phyloP scores from a whole-genome alignment of 2,888 invertebrate species.

The Andrena camellia region DNA sequence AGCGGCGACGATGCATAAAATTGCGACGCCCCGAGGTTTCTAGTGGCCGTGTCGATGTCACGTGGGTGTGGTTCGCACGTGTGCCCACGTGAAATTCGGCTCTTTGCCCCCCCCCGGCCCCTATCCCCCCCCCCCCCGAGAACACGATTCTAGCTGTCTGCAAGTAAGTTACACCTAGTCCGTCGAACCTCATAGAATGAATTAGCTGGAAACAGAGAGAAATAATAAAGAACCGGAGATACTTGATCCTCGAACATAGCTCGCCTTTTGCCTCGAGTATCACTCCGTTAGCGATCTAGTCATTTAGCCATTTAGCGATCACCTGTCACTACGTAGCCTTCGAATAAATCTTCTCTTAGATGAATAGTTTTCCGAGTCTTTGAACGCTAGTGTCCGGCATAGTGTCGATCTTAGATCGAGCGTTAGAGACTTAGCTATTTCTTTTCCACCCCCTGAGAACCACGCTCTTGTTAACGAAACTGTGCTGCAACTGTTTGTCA shows the following conservation, averaged over 20 bases:
- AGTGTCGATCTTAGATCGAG: constrained; percentile 48
- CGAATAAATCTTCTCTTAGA: constrained; percentile 32
- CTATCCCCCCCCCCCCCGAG: constrained; percentile 34
- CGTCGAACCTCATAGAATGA: constrained; percentile 47
- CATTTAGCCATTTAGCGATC: neutral
- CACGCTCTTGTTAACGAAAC: neutral
- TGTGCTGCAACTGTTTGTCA: constrained; percentile 14
- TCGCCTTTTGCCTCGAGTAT: constrained; percentile 72
- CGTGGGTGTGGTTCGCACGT: constrained; percentile 62
- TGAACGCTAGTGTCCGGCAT: constrained; percentile 31
- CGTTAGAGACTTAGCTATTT: constrained; percentile 10
- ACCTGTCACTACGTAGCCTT: neutral
- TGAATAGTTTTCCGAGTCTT: constrained; percentile 19
- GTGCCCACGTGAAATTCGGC: constrained; percentile 66
- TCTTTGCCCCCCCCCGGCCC: constrained; percentile 65
- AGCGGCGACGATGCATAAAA: constrained; percentile 69
- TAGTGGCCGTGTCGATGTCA: constrained; percentile 73
- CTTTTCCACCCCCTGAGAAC: neutral
- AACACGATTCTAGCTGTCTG: constrained; percentile 73
- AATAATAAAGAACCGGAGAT: constrained; percentile 17
- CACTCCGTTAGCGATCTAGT: constrained; percentile 37
- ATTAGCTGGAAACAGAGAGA: constrained; percentile 35
- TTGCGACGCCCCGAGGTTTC: constrained; percentile 71
- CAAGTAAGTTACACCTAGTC: constrained; percentile 72
- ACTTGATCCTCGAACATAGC: constrained; percentile 61